Base-by-base conservation (phyloP, 2,888 invertebrate species). In the Harmothoe impar region DNA sequence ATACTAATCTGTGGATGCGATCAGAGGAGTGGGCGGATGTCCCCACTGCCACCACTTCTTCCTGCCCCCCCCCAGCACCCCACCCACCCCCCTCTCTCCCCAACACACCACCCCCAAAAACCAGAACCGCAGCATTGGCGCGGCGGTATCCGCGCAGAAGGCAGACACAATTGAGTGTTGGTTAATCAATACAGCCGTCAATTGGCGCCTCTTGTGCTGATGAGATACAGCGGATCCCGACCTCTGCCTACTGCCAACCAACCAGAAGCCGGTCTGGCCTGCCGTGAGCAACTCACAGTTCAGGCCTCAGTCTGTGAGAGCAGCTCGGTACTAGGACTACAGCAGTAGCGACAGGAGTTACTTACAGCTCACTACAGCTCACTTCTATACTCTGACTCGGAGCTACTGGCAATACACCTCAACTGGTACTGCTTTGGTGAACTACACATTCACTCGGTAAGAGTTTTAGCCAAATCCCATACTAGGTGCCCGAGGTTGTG, bases 121-220 rank as follows among this genome's bases (percentile, higher is more conserved):
- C 31, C 31, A 77, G 62, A 62, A n/a, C 62, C 62, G n/a, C 20
- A 62, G 62, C 62, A 62, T 62, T 15, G 62, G 62, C 15, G 62
- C 62, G 72, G 81, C 31, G 31, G 17, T 43, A 35, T 33, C 81
- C 17, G 35, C 81, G n/a, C 33, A 43, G 81, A 35, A 43, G 81
- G 35, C 81, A 81, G 81, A 35, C 43, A 81, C 81, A 81, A 81
- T 81, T 81, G 81, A 81, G 81, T 81, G 81, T 81, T 81, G 81
- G 35, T 81, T 81, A 81, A 81, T 81, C 81, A 81, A 81, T 81
- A 81, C 81, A 43, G n/a, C 35, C 81, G 81, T 81, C 81, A 81
- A 81, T 81, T 81, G 81, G 81, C 81, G 81, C 81, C 81, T 81
- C 81, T 81, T 25, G 33, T 17, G 81, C 81, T 81, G 81, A 81